Evolutionary conservation across 2,113 vertebrate species (phyloP).

Genomic region (Leucopsar rothschildi): DNA sequence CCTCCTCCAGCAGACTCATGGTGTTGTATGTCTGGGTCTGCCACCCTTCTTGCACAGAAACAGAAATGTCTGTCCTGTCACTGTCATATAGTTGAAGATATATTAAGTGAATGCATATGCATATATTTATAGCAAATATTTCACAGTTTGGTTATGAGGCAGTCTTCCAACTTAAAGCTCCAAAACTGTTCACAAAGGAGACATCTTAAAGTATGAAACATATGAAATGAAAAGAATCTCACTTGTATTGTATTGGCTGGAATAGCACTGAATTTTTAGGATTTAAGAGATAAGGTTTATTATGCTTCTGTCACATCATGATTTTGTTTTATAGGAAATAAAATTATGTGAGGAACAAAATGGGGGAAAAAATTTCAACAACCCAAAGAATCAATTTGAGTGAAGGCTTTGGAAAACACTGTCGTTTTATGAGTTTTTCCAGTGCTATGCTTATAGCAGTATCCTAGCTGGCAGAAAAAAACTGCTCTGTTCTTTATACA

Average conservation of each 20-base stretch:
- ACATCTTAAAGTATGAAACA: neutral
- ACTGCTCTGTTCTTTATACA: neutral
- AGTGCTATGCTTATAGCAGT: neutral
- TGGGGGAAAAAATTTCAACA: neutral
- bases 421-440: slow-evolving; percentile 22
- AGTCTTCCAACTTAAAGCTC: neutral
- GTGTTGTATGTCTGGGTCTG: neutral
- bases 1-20: accelerated
- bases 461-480: neutral
- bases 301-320: neutral
- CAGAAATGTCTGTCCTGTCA: neutral
- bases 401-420: neutral
- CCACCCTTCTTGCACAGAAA: neutral
- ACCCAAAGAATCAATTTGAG: neutral
- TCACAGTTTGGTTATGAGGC: neutral
- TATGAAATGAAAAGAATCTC: neutral
- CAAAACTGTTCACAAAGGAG: neutral
- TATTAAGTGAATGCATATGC: neutral
- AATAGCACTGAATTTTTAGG: neutral
- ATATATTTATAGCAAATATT: neutral
- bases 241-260: neutral
- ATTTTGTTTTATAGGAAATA: slow-evolving; percentile 18
- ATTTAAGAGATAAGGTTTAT: neutral
- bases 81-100: neutral
- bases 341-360: neutral